Evolutionary conservation across 2,797 vertebrate genomes (phyloP).

Genomic region (Urophycis tenuis): DNA sequence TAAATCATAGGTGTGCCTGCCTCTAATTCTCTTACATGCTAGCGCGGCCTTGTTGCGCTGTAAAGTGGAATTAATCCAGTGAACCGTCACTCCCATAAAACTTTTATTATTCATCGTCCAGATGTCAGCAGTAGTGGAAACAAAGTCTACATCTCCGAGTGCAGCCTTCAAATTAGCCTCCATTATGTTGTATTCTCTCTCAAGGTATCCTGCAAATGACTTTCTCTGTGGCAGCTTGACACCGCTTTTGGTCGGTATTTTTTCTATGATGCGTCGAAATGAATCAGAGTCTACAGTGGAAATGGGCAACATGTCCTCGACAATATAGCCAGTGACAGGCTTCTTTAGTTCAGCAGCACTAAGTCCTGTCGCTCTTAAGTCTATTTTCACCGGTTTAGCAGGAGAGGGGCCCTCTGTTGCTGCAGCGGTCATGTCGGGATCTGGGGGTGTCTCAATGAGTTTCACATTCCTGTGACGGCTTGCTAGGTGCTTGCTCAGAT

Average conservation of each 20-base stretch:
- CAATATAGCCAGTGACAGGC: not conserved
- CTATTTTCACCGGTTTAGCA: not conserved
- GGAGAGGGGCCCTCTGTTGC: no score
- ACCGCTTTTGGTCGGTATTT: conserved; percentile 17
- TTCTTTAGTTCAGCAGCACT: not conserved
- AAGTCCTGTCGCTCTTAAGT: not conserved
- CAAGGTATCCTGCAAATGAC: conserved; percentile 3
- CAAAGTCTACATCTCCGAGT: not conserved
- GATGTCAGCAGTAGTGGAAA: conserved; percentile 6
- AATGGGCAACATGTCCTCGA: conserved; percentile 5
- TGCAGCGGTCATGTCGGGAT: no score
- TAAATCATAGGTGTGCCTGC: conserved; percentile 36
- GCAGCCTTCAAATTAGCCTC: not conserved
- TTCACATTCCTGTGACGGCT: no score
- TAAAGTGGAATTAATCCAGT: conserved; percentile 18
- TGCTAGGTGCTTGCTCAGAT: no score
- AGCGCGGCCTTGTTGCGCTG: conserved; percentile 32
- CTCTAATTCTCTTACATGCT: conserved; percentile 33
- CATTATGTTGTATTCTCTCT: not conserved
- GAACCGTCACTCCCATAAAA: not conserved
- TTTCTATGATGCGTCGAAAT: conserved; percentile 16
- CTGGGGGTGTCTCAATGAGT: no score
- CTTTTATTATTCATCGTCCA: conserved; percentile 5
- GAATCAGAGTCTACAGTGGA: conserved; percentile 11
- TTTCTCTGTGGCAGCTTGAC: conserved; percentile 19